Evolutionary conservation across 2,888 invertebrate species (phyloP).

Genomic region (Euplagia quadripunctaria): DNA sequence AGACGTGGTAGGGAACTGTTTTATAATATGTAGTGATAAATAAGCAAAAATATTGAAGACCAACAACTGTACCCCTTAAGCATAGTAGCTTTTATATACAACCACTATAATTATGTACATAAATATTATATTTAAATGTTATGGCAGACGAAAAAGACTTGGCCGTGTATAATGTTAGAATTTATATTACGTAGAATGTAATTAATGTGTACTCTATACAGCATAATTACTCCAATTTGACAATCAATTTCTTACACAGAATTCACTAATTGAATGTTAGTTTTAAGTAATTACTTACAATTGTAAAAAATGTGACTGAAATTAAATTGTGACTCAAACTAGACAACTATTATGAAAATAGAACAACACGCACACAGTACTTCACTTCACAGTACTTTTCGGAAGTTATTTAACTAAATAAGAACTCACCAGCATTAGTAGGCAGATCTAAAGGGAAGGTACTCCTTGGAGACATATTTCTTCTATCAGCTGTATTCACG

Average conservation of each 20-base stretch:
- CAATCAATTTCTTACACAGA: background rate
- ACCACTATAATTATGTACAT: no score
- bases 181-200: no score
- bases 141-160: no score
- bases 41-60: no score
- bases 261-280: background rate
- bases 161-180: no score
- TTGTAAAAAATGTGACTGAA: background rate
- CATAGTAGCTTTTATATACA: no score
- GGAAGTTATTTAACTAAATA: background rate
- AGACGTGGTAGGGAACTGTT: no score
- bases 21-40: no score
- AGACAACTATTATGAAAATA: background rate
- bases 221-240: background rate
- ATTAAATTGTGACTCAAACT: background rate
- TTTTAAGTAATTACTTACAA: background rate
- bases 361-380: no score
- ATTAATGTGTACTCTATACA: background rate
- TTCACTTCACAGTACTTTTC: background rate
- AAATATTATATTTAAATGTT: no score
- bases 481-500: conserved; percentile 79
- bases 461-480: conserved; percentile 78
- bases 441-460: conserved; percentile 83
- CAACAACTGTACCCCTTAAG: no score
- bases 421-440: conserved; percentile 76